phyloP scores from a whole-genome alignment of 1,140 invertebrate species.

The Gryllus bimaculatus region DNA sequence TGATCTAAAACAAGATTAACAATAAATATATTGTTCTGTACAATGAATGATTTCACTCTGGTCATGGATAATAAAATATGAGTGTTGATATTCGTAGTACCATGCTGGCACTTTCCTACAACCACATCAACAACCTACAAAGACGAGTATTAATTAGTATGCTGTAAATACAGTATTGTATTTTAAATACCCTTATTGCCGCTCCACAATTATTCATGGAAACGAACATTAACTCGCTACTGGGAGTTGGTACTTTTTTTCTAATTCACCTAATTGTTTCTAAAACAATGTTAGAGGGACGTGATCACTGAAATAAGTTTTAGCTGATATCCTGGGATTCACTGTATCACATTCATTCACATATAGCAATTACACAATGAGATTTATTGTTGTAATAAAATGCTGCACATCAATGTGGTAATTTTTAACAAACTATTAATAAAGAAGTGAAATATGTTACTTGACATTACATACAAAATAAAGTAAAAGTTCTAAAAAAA shows the following conservation, averaged over 20 bases:
- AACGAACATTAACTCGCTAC: not conserved
- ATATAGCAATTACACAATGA: not conserved
- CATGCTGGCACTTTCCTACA: not conserved
- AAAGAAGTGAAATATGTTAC: too few species aligned
- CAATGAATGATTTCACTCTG: constrained; percentile 4
- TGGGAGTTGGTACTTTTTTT: not conserved
- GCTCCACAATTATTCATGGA: not conserved
- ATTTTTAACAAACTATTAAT: too few species aligned
- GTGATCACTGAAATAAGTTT: not conserved
- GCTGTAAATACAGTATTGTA: not conserved
- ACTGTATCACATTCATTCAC: not conserved
- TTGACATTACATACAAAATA: too few species aligned
- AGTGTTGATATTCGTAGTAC: not conserved
- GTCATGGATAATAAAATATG: constrained; percentile 1
- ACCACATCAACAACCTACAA: constrained; percentile 1
- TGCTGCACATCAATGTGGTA: too few species aligned
- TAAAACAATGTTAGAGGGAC: not conserved
- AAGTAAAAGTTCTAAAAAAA: too few species aligned
- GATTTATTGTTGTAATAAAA: not conserved
- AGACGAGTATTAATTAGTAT: not conserved
- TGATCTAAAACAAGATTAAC: constrained; percentile 5
- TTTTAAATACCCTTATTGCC: constrained; percentile 5
- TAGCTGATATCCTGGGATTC: not conserved
- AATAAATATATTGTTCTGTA: constrained; percentile 6
- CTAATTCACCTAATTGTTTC: not conserved